Base-by-base conservation (phyloP, 2,113 vertebrate species). In the Vanacampus margaritifer region DNA sequence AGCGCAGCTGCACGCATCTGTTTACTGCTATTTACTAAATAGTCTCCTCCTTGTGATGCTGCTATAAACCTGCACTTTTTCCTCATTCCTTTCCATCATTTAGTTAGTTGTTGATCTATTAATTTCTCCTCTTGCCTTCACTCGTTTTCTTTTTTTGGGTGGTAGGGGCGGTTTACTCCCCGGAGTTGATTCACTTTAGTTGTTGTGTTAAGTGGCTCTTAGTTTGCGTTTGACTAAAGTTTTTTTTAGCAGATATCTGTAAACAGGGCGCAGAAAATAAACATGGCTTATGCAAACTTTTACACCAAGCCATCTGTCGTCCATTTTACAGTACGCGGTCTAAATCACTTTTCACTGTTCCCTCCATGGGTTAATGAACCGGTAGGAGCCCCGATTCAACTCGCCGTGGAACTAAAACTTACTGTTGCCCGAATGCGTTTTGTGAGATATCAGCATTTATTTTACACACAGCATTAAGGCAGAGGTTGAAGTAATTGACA, bases 1-100 rank as follows among this genome's bases (percentile, higher is more conserved):
- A 36, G 78, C 78, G 69, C 90, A 91, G 91, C 90, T 92, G 91
- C 87, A 84, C 72, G 67, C 77, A 67, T 87, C 83, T 87, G 89
- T 91, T 91, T 89, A 90, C 86, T 37, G 80, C 78, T 88, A 87
- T 92, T 90, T 91, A 89, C 86, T 86, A 88, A 87, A 89, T 87
- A 88, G 79, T 80, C 79, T 89, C 85, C 84, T 86, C 75, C 79
- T 87, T 88, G 84, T 85, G 81, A 83, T 87, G 83, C 84, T 72
- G 77, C 78, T 84, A 81, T 89, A 87, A 88, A 87, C 80, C 79
- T 79, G 69, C 69, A 37, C 54, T 78, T 59, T 24, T 24, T 39
- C 48, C 78, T 80, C 73, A 72, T 80, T 75, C 74, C 71, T 78
- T 50, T 17, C 71, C 57, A 46, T 66, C 48, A 79, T 75, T 67